These are phyloP conservation scores for Galerucella nymphaeae DNA, from an alignment of 2,888 invertebrate species.

Conservation along the genomic window DNA sequence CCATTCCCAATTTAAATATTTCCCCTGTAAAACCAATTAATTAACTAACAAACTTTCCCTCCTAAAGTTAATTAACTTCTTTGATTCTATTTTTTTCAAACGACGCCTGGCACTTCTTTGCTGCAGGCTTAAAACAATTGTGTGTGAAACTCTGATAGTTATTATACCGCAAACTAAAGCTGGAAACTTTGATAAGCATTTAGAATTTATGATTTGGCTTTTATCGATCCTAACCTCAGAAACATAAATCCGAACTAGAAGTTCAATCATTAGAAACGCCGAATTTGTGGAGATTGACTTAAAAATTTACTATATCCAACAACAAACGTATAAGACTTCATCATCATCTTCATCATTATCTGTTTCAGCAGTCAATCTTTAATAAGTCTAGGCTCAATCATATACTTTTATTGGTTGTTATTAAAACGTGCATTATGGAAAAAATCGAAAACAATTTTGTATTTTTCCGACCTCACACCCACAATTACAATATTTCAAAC, in stretches of 20 bases:
- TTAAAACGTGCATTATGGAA: neutral
- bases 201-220: conserved; percentile 10
- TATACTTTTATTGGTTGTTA: neutral
- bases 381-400: neutral
- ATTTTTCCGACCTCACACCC: neutral
- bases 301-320: neutral
- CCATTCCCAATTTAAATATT: too few species aligned
- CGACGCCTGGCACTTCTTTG: neutral
- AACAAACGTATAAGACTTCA: neutral
- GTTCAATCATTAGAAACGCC: neutral
- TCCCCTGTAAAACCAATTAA: too few species aligned
- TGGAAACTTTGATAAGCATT: conserved; percentile 8
- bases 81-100: neutral
- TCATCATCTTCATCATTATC: too few species aligned
- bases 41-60: too few species aligned
- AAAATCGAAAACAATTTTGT: neutral
- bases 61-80: neutral
- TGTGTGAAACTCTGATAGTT: neutral
- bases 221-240: conserved; percentile 13
- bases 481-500: conserved; percentile 8
- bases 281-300: neutral
- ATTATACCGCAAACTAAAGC: conserved; percentile 4
- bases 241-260: conserved; percentile 1
- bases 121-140: neutral
- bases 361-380: too few species aligned